Evolutionary conservation across 2,797 vertebrate species (phyloP), one percentile per base, ranked within the genome.

Genomic region (Scarus forsteni): DNA sequence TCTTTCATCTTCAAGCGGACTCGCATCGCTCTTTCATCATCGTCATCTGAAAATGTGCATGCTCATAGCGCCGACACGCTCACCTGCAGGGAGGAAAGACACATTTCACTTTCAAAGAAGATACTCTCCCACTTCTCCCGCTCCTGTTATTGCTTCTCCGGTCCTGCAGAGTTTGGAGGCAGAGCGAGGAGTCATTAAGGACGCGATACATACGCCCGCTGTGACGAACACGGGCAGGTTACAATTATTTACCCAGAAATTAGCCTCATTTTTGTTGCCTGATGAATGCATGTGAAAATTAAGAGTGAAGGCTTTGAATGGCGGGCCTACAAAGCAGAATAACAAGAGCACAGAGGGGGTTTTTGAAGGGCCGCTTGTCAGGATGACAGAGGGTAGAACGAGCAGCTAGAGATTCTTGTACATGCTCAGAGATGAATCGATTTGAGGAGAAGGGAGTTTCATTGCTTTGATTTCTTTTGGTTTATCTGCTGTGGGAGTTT

Each of bases 1-100:
- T 85, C 91, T 94, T 94, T 94, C 87, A 93, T 94, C 91, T 92
- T 84, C 81, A 65, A 79, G 68, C 75, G 66, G 75, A 70, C 85
- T 82, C 79, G 74, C 80, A 75, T 53, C 40, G 51, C 87, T 86
- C 86, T 92, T 90, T 92, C 91, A 92, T 93, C 90, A 92, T 88
- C 89, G 75, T 88, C 89, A 65, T 85, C 80, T 77, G 79, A 83
- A 80, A 85, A 77, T 79, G 87, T 86, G 89, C 81, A 73, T 53
- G 79, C 79, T 88, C 79, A 82, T 58, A 57, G 71, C 54, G 45
- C 69, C 62, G 75, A 78, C 56, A 49, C 81, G 45, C 80, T 87
- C 76, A 86, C 83, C 87, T 86, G 77, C 65, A 12, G 81, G 72
- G 81, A 74, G 82, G 68, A 62, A 75, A 77, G 82, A 74, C 75